Conservation (phyloP, 1,140 invertebrate genomes). For the Proales similis region DNA sequence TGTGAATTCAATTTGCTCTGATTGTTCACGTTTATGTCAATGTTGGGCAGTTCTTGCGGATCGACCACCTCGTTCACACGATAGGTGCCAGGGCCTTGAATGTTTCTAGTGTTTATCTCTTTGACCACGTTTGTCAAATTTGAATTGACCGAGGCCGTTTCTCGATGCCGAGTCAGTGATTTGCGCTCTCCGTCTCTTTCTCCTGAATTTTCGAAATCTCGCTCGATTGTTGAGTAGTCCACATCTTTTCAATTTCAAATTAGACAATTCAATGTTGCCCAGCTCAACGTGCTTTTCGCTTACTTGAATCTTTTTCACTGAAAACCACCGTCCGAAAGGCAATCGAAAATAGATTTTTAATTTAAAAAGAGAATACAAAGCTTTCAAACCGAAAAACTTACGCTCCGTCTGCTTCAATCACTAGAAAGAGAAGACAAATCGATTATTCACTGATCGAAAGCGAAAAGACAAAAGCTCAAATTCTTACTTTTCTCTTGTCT, state of each 20-base stretch:
- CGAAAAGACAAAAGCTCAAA: no score
- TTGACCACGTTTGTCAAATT: constrained; percentile 11
- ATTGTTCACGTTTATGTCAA: constrained; percentile 6
- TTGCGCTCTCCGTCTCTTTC: neutral
- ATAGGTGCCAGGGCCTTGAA: constrained; percentile 25
- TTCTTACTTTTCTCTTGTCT: constrained; percentile 19
- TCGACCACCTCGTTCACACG: constrained; percentile 20
- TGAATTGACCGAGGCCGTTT: neutral
- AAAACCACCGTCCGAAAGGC: neutral
- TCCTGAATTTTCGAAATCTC: constrained; percentile 7
- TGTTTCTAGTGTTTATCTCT: constrained; percentile 32
- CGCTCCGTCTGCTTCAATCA: no score
- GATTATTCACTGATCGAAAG: no score
- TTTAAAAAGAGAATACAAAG: neutral
- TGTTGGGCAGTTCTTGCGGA: constrained; percentile 21
- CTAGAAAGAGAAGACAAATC: no score
- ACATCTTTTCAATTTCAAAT: constrained; percentile 1
- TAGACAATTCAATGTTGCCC: neutral
- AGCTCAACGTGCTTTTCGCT: neutral
- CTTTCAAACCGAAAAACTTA: no score
- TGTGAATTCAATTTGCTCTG: constrained; percentile 27
- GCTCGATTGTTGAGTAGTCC: constrained; percentile 32
- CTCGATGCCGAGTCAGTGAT: neutral
- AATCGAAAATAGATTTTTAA: neutral
- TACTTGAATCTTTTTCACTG: constrained; percentile 24